Percentiles rank a stretch among this genome's conserved stretches.
Evolutionary conservation across 2,113 vertebrate species (phyloP).

Genomic region (Anguilla rostrata): DNA sequence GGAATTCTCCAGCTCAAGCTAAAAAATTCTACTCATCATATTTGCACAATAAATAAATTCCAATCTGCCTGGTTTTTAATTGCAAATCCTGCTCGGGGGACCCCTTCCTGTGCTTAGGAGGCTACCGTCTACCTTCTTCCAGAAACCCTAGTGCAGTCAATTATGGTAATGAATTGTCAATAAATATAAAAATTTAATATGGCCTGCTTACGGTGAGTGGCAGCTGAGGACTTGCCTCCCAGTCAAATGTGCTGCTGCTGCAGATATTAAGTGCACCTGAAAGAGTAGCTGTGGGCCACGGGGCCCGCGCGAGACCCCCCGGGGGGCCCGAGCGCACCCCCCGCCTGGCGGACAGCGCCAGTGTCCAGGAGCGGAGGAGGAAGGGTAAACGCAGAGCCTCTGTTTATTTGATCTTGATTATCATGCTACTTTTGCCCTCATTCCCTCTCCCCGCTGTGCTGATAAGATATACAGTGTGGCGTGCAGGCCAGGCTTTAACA

Average conservation of each 20-base stretch:
- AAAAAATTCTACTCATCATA: slow-evolving; percentile 82
- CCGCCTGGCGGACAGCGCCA: slow-evolving; percentile 38
- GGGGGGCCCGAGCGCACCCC: slow-evolving; percentile 51
- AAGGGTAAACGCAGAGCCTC: slow-evolving; percentile 38
- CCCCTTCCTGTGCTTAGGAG: slow-evolving; percentile 82
- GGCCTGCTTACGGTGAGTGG: slow-evolving; percentile 90
- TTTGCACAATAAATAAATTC: slow-evolving; percentile 91
- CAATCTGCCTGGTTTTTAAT: slow-evolving; percentile 87
- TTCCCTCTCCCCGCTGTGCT: slow-evolving; percentile 40
- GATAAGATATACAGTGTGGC: slow-evolving; percentile 16
- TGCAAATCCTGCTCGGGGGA: slow-evolving; percentile 87
- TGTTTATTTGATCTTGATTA: slow-evolving; percentile 50
- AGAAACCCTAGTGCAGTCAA: slow-evolving; percentile 89
- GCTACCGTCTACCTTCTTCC: slow-evolving; percentile 77
- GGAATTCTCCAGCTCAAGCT: slow-evolving; percentile 75
- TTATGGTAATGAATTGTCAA: slow-evolving; percentile 99
- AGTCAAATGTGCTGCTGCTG: slow-evolving; percentile 93
- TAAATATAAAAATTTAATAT: slow-evolving; percentile 99
- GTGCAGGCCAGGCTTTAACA: background rate
- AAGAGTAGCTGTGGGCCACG: slow-evolving; percentile 67
- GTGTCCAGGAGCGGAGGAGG: slow-evolving; percentile 41
- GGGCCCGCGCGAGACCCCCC: slow-evolving; percentile 53
- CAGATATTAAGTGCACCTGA: slow-evolving; percentile 88
- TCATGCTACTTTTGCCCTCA: slow-evolving; percentile 37
- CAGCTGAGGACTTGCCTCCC: slow-evolving; percentile 92